Percentiles rank a stretch among this genome's conserved stretches.
Evolutionary conservation across 2,113 vertebrate genomes (phyloP).

Genomic region (Protobothrops flavoviridis): DNA sequence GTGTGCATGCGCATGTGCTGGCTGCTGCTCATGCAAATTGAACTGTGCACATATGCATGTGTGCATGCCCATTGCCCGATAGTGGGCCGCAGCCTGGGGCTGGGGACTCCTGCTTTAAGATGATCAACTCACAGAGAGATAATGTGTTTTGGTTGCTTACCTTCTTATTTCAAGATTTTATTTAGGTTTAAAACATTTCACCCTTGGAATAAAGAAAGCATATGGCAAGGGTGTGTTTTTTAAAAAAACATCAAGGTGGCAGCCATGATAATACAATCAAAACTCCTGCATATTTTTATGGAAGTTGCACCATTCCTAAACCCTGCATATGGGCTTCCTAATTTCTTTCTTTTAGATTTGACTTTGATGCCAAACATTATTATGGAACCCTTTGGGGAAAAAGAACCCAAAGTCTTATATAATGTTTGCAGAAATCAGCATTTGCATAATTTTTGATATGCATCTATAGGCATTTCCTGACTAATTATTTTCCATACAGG

Average conservation of each 20-base stretch:
- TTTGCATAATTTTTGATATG: neutral
- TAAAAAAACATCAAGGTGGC: neutral
- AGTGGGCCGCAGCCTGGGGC: neutral
- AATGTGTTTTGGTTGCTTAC: neutral
- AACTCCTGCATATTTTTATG: neutral
- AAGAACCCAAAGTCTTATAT: neutral
- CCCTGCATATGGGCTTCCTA: neutral
- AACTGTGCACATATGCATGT: neutral
- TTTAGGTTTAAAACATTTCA: neutral
- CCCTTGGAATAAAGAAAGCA: neutral
- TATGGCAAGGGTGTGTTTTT: neutral
- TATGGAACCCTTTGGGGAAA: neutral
- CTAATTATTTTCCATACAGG: neutral
- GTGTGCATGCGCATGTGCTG: rapidly evolving
- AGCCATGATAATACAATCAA: neutral
- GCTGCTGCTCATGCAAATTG: neutral
- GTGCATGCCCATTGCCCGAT: neutral
- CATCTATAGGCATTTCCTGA: neutral
- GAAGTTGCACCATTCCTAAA: neutral
- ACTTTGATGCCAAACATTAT: neutral
- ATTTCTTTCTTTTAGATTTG: neutral
- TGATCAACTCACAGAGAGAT: neutral
- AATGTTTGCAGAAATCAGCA: neutral
- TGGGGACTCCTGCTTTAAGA: neutral
- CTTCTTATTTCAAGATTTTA: neutral